Evolutionary conservation across 2,113 vertebrate species (phyloP).

Genomic region (Pseudorasbora parva): DNA sequence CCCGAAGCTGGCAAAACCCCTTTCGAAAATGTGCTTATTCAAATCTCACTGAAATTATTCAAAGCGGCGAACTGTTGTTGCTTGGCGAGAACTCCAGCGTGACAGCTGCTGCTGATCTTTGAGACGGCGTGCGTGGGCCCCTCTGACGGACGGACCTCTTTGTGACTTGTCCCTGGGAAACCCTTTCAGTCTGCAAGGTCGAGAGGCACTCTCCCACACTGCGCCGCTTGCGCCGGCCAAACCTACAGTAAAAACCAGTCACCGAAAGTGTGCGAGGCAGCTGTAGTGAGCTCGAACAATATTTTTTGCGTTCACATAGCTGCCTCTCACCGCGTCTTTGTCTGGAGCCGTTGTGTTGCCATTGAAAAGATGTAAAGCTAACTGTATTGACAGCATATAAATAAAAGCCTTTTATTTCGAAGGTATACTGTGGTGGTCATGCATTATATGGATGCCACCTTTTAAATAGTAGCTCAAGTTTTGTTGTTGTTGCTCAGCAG

Average conservation of each 20-base stretch:
- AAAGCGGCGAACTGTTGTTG: slow-evolving; percentile 54
- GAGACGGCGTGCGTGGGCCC: slow-evolving; percentile 50
- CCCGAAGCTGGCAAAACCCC: slow-evolving; percentile 27
- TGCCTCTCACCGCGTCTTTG: slow-evolving; percentile 54
- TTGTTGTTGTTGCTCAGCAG: slow-evolving; percentile 37
- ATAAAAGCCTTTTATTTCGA: slow-evolving; percentile 40
- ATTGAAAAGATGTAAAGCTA: slow-evolving; percentile 43
- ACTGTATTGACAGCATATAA: slow-evolving; percentile 29
- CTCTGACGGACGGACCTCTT: slow-evolving; percentile 58
- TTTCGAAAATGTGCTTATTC: slow-evolving; percentile 54
- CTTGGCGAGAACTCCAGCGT: slow-evolving; percentile 35
- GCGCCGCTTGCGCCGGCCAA: slow-evolving; percentile 43
- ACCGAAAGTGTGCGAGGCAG: slow-evolving; percentile 49
- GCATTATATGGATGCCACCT: slow-evolving; percentile 39
- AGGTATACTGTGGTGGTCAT: background rate
- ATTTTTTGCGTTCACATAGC: slow-evolving; percentile 50
- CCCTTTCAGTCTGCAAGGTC: slow-evolving; percentile 58
- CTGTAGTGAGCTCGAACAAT: slow-evolving; percentile 39
- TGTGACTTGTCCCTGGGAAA: slow-evolving; percentile 60
- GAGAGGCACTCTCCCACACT: slow-evolving; percentile 52
- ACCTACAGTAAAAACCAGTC: slow-evolving; percentile 36
- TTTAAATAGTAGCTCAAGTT: slow-evolving; percentile 35
- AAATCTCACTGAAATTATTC: slow-evolving; percentile 48
- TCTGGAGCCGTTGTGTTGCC: slow-evolving; percentile 37
- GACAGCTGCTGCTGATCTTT: slow-evolving; percentile 60